Base-by-base conservation (phyloP, 23 tunicate species). In the Halocynthia aurantium region DNA sequence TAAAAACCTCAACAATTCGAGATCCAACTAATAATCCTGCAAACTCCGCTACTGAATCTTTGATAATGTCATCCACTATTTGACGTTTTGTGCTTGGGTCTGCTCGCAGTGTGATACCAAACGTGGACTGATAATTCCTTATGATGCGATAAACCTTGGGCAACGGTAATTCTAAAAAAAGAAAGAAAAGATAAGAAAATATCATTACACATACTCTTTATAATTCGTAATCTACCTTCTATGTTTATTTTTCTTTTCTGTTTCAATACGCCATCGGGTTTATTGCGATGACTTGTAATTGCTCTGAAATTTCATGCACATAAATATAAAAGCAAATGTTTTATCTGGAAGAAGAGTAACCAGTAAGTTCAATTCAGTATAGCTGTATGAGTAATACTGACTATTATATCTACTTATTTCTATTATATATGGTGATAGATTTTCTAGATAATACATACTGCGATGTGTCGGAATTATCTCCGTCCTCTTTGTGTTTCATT, bases 131-230 rank as follows among this genome's bases (percentile, higher is more conserved):
- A 31, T 31, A 31, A 31, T 31, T 31, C 44, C 85, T 77, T 49
- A 77, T 82, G 6, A 94, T 67, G 7, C 99, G 90, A 66, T 70
- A 84, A 6, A 88, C n/a, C 62, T 88, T 94, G 22, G 99, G 99
- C 8, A 50, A 55, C 53, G 99, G 99, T 9, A 94, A 80, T 50
- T 94, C 97, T 90, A 66, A n/a, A 18, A 2, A 74, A 49, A 74
- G 0, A 74, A 54, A 5, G 5, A 64, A 54, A 65, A 20, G 6
- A 10, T n/a, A 60, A n/a, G 17, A 2, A 60, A 15, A 60, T 60
- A 60, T 60, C 17, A 60, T 15, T 60, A n/a, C 15, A 17, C 72
- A 17, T 50, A 11, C 22, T 21, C 72, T 67, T 0, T 2, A 67
- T 67, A 67, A 17, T 15, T 6, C 5, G 21, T 31, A 5, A 31